These are phyloP conservation scores for Nudaria mundana DNA, from an alignment of 2,888 invertebrate genomes.

Conservation along the genomic window DNA sequence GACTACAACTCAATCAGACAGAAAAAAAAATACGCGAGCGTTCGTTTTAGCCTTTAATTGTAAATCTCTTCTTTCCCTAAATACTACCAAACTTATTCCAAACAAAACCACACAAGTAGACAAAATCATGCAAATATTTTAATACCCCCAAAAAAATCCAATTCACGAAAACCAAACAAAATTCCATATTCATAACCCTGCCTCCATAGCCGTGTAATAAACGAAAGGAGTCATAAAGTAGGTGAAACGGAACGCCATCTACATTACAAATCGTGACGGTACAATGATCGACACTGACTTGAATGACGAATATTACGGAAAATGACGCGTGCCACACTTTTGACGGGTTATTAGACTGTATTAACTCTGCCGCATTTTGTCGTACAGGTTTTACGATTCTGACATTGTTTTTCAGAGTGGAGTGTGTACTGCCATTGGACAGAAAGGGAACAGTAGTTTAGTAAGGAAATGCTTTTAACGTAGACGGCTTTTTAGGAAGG, in stretches of 20 bases:
- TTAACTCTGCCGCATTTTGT: constrained; percentile 65
- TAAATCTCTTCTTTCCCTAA: no score
- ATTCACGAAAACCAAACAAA: constrained; percentile 5
- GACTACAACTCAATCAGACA: no score
- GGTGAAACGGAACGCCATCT: constrained; percentile 28
- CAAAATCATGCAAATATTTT: no score
- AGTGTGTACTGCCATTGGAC: constrained; percentile 19
- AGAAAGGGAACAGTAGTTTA: constrained; percentile 13
- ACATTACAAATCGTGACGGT: constrained; percentile 34
- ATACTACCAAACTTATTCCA: no score
- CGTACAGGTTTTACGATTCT: constrained; percentile 61
- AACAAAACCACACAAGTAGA: no score
- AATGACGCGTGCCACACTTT: constrained; percentile 3
- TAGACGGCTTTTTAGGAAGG: not conserved
- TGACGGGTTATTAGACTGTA: constrained; percentile 55
- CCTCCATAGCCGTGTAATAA: constrained; percentile 34
- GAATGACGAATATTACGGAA: not conserved
- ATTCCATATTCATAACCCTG: constrained; percentile 30
- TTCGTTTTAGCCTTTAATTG: no score
- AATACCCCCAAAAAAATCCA: not conserved
- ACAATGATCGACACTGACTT: constrained; percentile 35
- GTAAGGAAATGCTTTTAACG: constrained; percentile 1
- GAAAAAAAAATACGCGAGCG: no score
- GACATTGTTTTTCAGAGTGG: constrained; percentile 70
- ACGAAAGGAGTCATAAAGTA: constrained; percentile 30